Percentiles rank a stretch among this genome's conserved stretches.
phyloP scores from a whole-genome alignment of 2,113 vertebrate genomes.

The Buteo buteo region DNA sequence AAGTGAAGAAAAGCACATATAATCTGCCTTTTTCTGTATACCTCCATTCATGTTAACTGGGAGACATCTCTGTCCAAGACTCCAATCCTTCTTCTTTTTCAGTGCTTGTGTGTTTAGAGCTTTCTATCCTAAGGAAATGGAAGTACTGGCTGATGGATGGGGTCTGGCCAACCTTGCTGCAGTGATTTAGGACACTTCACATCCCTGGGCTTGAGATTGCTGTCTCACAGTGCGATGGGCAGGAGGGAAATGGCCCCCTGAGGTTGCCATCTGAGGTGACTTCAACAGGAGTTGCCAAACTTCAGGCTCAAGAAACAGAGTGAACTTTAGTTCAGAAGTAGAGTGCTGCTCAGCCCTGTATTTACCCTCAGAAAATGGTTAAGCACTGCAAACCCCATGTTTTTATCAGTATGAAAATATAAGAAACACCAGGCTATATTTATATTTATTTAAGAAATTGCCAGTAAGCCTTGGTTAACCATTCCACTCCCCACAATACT shows the following conservation, averaged over 20 bases:
- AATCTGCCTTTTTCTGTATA: neutral
- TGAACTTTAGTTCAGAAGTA: neutral
- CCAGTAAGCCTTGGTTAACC: neutral
- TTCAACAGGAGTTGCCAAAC: neutral
- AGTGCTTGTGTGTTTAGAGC: neutral
- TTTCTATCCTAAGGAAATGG: neutral
- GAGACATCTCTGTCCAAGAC: neutral
- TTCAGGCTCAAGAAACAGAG: neutral
- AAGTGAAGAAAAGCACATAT: neutral
- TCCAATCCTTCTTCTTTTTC: neutral
- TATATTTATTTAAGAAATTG: neutral
- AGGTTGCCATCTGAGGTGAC: neutral
- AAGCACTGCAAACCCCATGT: neutral
- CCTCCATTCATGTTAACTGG: fast-evolving
- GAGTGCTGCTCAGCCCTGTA: neutral
- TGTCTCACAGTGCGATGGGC: neutral
- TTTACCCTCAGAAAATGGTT: neutral
- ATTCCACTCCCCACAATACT: neutral
- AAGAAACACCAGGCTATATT: neutral
- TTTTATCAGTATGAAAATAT: neutral
- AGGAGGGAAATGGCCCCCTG: neutral
- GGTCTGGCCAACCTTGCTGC: neutral
- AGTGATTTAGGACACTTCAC: neutral
- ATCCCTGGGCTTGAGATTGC: neutral
- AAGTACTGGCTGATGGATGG: neutral